Percentiles rank a stretch among this genome's conserved stretches.
Evolutionary conservation across 1,140 invertebrate genomes (phyloP).

Genomic region (Calephelis virginiensis): DNA sequence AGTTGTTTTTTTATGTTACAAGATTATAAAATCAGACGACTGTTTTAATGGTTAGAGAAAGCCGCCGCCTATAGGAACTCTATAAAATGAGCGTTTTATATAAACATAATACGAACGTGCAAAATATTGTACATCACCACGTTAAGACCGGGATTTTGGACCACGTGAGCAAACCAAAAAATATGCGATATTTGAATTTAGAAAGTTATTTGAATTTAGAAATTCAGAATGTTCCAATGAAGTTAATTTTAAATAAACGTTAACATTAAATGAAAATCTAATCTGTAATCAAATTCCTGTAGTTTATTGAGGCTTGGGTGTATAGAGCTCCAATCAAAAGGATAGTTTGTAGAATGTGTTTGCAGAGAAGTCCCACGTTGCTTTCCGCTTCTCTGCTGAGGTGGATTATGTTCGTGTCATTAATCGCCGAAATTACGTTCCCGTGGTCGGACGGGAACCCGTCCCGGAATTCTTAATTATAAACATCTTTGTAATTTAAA

Average conservation of each 20-base stretch:
- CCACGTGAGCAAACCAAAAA: too few relatives aligned
- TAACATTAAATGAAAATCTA: constrained; percentile 5
- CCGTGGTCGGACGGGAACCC: constrained; percentile 42
- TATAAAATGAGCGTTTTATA: too few relatives aligned
- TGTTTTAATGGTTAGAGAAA: too few relatives aligned
- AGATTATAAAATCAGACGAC: too few relatives aligned
- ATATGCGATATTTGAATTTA: too few relatives aligned
- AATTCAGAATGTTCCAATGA: too few relatives aligned
- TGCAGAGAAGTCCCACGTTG: constrained; percentile 46
- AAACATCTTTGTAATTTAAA: constrained; percentile 58
- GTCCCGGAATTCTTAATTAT: constrained; percentile 62
- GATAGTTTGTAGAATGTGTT: constrained; percentile 51
- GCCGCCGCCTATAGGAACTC: too few relatives aligned
- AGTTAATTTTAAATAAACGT: not conserved
- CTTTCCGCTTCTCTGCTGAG: constrained; percentile 59
- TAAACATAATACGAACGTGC: too few relatives aligned
- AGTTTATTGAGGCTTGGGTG: constrained; percentile 12
- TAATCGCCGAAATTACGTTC: constrained; percentile 70
- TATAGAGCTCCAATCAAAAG: constrained; percentile 24
- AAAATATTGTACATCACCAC: too few relatives aligned
- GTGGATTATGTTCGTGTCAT: constrained; percentile 70
- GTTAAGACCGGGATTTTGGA: too few relatives aligned
- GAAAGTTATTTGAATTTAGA: too few relatives aligned
- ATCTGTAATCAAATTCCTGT: constrained; percentile 3
- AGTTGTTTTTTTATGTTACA: too few relatives aligned